Base-by-base conservation (phyloP, 1,140 invertebrate genomes). In the Drosophila varians region DNA sequence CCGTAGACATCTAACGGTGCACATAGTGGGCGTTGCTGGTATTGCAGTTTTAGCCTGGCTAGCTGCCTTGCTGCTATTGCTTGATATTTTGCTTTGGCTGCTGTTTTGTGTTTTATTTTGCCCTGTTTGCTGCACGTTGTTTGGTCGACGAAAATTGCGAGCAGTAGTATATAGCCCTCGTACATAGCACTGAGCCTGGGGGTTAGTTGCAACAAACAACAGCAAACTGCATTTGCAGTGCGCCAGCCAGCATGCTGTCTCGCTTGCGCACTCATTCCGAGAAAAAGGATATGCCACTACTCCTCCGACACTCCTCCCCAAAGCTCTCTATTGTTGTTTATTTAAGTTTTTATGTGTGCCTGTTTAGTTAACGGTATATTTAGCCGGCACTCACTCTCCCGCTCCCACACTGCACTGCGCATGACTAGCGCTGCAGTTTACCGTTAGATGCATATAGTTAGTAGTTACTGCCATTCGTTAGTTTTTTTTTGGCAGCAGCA, bases 261-360 rank as follows among this genome's bases (percentile, higher is more conserved):
- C 7, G 38, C 48, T 69, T 14, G 18, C 53, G 9, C 64, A 75
- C 57, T 46, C 36, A 45, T 53, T 64, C 16, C 34, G 9, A n/a
- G 25, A 25, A 19, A 21, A 65, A 42, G 26, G 28, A 51, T 60
- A 14, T 40, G 36, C 31, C 42, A 16, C 40, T 19, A 28, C 2
- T 11, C n/a, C 48, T 65, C 11, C 34, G 16, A 19, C 42, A 7
- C 36, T 8, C 31, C 19, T 58, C 23, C 40, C 73, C 11, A 25
- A 45, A 56, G 48, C 57, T 46, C 77, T 42, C 83, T 87, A 87
- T 87, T 87, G 82, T 87, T 87, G 83, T 87, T 87, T 87, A 87
- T 87, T 87, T 87, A 87, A 87, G 82, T 87, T 87, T 86, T 86
- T 86, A 87, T 86, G 82, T 86, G 82, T 75, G 78, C 78, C 84